phyloP scores from a whole-genome alignment of 2,888 invertebrate species.

The Carcina quercana region DNA sequence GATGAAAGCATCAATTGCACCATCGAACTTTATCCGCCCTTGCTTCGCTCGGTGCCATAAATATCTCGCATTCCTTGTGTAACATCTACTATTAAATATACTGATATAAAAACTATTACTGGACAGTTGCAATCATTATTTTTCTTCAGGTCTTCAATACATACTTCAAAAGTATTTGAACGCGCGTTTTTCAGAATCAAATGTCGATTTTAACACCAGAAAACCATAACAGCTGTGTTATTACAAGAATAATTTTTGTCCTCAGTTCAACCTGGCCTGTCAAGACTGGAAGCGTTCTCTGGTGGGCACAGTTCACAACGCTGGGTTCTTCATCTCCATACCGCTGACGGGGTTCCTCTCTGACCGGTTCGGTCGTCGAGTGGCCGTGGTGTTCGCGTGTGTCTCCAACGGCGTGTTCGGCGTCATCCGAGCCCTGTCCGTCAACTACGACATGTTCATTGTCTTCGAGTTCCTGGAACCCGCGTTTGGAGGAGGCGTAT shows the following conservation, averaged over 20 bases:
- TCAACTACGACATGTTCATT: conserved; percentile 74
- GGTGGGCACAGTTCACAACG: conserved; percentile 83
- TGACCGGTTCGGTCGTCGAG: conserved; percentile 79
- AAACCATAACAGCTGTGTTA: no score
- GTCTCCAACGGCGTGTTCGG: conserved; percentile 73
- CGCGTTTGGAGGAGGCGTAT: conserved; percentile 72
- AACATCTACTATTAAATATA: no score
- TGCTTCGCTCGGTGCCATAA: no score
- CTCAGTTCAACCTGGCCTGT: conserved; percentile 79
- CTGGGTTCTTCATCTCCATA: conserved; percentile 83
- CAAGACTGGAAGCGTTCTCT: conserved; percentile 83
- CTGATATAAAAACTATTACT: no score
- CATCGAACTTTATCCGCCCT: no score
- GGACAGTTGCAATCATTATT: no score
- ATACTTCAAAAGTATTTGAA: no score
- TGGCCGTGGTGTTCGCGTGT: conserved; percentile 73
- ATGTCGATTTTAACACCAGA: no score
- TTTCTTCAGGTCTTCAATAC: no score
- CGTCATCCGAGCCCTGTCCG: conserved; percentile 71
- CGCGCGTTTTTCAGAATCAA: no score
- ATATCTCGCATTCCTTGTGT: no score
- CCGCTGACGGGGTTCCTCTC: conserved; percentile 82
- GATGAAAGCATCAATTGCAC: no score
- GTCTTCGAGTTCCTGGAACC: conserved; percentile 76
- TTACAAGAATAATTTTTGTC: conserved; percentile 22